Conservation (phyloP, 2,113 vertebrate genomes). For the Pterocles burchelli region DNA sequence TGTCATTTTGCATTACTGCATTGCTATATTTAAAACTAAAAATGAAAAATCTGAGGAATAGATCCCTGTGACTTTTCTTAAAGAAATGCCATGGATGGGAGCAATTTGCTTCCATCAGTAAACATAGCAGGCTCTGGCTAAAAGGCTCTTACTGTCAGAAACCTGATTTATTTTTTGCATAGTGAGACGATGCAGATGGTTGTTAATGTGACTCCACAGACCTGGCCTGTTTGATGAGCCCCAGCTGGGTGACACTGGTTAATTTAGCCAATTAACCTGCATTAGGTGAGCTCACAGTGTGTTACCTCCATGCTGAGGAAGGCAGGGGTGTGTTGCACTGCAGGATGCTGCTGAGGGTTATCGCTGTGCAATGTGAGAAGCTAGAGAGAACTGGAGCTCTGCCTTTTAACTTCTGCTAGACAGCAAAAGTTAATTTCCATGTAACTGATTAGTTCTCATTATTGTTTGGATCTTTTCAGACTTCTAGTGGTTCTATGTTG, state of each 20-base stretch:
- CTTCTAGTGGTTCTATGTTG: not conserved
- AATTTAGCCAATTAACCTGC: not conserved
- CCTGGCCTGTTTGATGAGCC: not conserved
- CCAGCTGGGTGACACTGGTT: not conserved
- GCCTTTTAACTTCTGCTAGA: not conserved
- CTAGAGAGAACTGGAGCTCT: not conserved
- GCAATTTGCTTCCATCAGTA: not conserved
- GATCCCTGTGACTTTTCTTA: not conserved
- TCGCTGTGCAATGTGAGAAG: not conserved
- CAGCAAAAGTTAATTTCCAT: not conserved
- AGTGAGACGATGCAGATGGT: slow-evolving; percentile 30
- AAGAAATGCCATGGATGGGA: not conserved
- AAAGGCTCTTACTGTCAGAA: not conserved
- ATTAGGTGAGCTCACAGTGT: not conserved
- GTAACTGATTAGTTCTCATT: rapidly evolving
- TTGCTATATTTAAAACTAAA: not conserved
- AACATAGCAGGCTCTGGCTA: not conserved
- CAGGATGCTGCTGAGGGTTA: not conserved
- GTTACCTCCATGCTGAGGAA: not conserved
- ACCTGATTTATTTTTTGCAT: not conserved
- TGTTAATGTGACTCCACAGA: not conserved
- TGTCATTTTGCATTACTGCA: not conserved
- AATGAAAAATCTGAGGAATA: not conserved
- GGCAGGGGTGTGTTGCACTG: not conserved
- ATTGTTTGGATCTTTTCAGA: not conserved